Conservation (phyloP, 2,113 vertebrate genomes). For the Corythaixoides concolor region DNA sequence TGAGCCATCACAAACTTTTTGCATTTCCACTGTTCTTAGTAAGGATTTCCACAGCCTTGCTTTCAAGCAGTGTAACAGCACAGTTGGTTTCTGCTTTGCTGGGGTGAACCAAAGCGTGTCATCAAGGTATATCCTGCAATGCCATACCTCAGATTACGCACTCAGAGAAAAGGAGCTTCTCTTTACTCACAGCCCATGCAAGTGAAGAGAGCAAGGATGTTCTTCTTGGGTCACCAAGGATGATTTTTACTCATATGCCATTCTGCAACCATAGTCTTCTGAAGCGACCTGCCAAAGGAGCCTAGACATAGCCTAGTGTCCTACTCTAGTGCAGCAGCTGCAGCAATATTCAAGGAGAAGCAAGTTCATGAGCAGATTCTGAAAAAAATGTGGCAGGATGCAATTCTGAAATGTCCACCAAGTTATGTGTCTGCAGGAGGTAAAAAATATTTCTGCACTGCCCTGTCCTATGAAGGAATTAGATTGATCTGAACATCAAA, state of each 20-base stretch:
- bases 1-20: neutral
- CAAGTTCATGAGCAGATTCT: neutral
- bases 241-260: neutral
- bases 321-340: neutral
- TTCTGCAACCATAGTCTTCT: neutral
- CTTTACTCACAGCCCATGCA: neutral
- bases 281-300: neutral
- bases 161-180: neutral
- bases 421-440: neutral
- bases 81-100: neutral
- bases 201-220: neutral
- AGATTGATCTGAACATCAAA: neutral
- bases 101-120: neutral
- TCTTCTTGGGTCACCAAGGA: neutral
- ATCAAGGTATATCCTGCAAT: neutral
- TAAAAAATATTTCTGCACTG: neutral
- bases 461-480: neutral
- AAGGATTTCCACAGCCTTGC: neutral
- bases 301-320: neutral
- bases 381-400: neutral
- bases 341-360: neutral
- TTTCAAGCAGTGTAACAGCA: neutral
- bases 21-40: neutral
- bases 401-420: neutral
- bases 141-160: neutral